Base-by-base conservation (phyloP, 2,113 vertebrate species). In the Climacteris rufus region DNA sequence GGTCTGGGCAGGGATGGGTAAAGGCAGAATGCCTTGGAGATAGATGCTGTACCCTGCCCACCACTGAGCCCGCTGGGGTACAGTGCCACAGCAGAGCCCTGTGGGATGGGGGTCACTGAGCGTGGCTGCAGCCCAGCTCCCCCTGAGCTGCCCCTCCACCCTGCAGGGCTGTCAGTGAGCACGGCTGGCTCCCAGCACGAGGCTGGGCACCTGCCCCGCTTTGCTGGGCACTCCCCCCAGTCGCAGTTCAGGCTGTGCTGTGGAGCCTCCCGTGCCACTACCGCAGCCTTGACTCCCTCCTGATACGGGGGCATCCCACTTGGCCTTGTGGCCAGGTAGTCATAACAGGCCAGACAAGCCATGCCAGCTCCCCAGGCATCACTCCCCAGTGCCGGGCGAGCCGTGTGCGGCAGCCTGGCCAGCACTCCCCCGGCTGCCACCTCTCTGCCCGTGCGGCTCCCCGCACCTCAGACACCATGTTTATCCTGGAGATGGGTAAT, bases 311-410 rank as follows among this genome's bases (percentile, higher is more conserved):
- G 28, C 76, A 83, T 63, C 83, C 82, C 21, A 3, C 71, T 93
- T 64, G 96, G 91, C 96, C 97, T 97, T 97, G 96, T 66, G 69
- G 77, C 87, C 89, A 82, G 93, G 93, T 95, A 97, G 96, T 88
- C 97, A 97, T 89, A 97, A 97, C 96, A 97, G 2, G 3, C 2
- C 3, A 64, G 65, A 28, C 60, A 45, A 66, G 74, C 87, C 8
- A 13, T 61, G 68, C 77, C 88, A 75, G 65, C 68, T 75, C 39
- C 54, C 39, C 1, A 2, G 80, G 47, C 88, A 70, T 68, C 3
- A 0, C 44, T 83, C 47, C 44, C 52, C 1, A 2, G 13, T 57
- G 39, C 64, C 87, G 9, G 7, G 53, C 0, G 9, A 89, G 77
- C 13, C 2, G 2, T 4, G 9, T 25, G 72, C 68, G 65, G 42